phyloP scores from a whole-genome alignment of 2,797 vertebrate genomes.

The Phyllotis vaccarum region DNA sequence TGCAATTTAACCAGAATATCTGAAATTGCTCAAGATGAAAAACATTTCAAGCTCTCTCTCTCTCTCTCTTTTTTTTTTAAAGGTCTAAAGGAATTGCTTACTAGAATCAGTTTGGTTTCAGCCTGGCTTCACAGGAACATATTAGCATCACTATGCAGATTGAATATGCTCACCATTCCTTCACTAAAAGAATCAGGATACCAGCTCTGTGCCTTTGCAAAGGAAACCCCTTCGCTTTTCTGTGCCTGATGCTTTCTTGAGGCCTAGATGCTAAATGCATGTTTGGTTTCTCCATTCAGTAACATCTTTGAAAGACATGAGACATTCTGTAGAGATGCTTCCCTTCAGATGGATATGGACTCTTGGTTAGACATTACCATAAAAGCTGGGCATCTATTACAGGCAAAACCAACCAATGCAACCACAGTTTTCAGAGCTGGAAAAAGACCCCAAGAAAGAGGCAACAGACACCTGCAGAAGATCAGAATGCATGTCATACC shows the following conservation, averaged over 20 bases:
- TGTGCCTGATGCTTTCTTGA: accelerated
- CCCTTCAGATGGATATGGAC: background rate
- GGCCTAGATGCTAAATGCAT: background rate
- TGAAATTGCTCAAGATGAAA: background rate
- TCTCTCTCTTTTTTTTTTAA: background rate
- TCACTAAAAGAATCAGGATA: no score
- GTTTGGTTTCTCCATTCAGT: background rate
- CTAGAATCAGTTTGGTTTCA: background rate
- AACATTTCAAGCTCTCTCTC: background rate
- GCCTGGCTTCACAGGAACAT: background rate
- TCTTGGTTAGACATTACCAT: background rate
- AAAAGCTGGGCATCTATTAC: background rate
- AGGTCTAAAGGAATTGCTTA: background rate
- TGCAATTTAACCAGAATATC: background rate
- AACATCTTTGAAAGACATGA: background rate
- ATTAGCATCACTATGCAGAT: background rate
- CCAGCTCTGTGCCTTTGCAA: accelerated
- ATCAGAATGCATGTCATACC: conserved; percentile 88
- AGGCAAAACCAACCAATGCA: background rate
- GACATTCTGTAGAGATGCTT: background rate
- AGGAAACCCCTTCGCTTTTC: background rate
- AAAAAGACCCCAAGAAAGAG: background rate
- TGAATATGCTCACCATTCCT: background rate
- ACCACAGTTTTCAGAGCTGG: background rate
- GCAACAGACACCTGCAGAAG: background rate